Conservation (phyloP, 2,113 vertebrate genomes). For the Gobio gobio region DNA sequence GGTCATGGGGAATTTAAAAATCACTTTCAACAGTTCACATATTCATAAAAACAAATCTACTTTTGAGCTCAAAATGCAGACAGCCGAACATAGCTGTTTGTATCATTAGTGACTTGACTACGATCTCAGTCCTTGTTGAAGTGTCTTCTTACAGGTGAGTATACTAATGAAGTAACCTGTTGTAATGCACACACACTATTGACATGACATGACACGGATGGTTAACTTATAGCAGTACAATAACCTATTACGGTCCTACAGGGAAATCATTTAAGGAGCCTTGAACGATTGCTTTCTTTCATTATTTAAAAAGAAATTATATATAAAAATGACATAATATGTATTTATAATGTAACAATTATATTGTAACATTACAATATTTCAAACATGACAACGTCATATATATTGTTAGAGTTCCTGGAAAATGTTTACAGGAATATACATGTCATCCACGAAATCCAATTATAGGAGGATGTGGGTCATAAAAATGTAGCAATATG, state of each 20-base stretch:
- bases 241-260: neutral
- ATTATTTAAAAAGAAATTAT: neutral
- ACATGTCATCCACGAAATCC: neutral
- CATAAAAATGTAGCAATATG: constrained; percentile 28
- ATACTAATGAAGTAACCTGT: constrained; percentile 39
- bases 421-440: neutral
- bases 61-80: neutral
- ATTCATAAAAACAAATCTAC: neutral
- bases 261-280: neutral
- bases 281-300: neutral
- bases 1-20: neutral
- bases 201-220: neutral
- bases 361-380: neutral
- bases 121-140: neutral
- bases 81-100: no score
- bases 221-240: neutral
- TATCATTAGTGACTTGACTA: neutral
- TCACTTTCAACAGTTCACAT: neutral
- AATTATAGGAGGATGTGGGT: constrained; percentile 33
- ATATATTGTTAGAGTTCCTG: neutral
- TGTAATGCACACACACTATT: constrained; percentile 24
- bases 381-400: neutral
- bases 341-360: neutral
- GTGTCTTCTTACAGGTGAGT: neutral
- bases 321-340: neutral